Evolutionary conservation across 2,797 vertebrate species (phyloP), one percentile per base, ranked within the genome.

Genomic region (Crocodylus rhombifer): DNA sequence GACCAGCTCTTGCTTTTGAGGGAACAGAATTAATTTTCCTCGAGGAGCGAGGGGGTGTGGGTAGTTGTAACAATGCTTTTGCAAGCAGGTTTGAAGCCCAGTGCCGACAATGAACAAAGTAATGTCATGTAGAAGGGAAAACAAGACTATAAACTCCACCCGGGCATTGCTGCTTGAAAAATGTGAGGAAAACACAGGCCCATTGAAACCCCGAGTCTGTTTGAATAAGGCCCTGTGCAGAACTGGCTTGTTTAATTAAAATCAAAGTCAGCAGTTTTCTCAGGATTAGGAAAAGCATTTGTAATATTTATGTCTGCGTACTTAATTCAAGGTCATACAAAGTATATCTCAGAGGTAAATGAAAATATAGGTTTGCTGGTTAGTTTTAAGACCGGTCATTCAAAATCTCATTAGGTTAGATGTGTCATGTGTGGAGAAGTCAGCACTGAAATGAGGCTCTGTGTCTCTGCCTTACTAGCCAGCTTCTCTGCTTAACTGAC

Each of bases 1-100:
- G 77, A 74, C 88, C 58, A 77, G 84, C 73, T 86, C 90, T 94
- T 97, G 93, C 92, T 96, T 96, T 93, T 96, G 94, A 94, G 95
- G 91, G 94, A 92, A 92, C 87, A 90, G 81, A 91, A 94, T 92
- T 85, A 67, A 86, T 96, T 91, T 95, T 93, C 62, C 82, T 96
- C 63, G 56, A 42, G 73, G 51, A 92, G 88, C 79, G 8, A 80
- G 86, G 93, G 86, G 80, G 64, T 77, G 25, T 89, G 56, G 89
- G 87, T 89, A 92, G 80, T 81, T 93, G 56, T 78, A 96, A 83
- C 87, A 86, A 60, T 87, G 80, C 86, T 87, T 93, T 74, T 89
- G 74, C 77, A 83, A 95, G 83, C 92, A 86, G 91, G 69, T 91
- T 89, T 81, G 83, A 95, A 90, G 79, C 1, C 0, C 91, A 77